phyloP scores from a whole-genome alignment of 2,797 vertebrate genomes.

The Pangasius larnaudii region DNA sequence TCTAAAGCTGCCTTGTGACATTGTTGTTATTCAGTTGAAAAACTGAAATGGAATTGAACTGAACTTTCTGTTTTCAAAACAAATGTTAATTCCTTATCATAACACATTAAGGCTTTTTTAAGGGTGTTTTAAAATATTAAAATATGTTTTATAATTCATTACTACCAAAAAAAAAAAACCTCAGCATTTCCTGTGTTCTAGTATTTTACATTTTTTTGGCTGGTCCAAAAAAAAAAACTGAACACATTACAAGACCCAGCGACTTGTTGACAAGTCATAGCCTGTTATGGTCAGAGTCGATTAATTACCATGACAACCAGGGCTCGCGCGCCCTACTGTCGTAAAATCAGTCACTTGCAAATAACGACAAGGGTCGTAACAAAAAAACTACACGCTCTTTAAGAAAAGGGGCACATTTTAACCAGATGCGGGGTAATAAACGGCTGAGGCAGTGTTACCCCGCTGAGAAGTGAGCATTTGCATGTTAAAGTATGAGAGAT shows the following conservation, averaged over 20 bases:
- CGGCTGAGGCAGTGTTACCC: constrained; percentile 60
- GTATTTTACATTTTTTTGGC: neutral
- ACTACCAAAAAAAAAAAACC: neutral
- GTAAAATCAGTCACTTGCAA: constrained; percentile 71
- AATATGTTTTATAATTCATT: neutral
- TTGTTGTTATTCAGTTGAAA: neutral
- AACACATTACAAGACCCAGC: neutral
- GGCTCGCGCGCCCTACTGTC: constrained; percentile 67
- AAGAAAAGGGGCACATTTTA: constrained; percentile 74
- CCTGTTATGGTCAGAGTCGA: constrained; percentile 55
- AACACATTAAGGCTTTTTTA: neutral
- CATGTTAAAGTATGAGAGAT: constrained; percentile 61
- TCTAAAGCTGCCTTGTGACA: neutral
- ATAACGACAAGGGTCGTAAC: constrained; percentile 68
- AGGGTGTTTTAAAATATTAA: neutral
- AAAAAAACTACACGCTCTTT: constrained; percentile 65
- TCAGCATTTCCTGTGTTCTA: neutral
- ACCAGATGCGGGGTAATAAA: constrained; percentile 78
- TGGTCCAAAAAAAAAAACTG: neutral
- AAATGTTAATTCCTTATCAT: neutral
- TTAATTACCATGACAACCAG: constrained; percentile 76
- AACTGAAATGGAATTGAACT: neutral
- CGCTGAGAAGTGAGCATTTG: constrained; percentile 64
- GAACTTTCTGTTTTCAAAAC: neutral
- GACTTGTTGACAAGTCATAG: neutral